Base-by-base conservation (phyloP, 2,797 vertebrate genomes). In the Vireo griseus region DNA sequence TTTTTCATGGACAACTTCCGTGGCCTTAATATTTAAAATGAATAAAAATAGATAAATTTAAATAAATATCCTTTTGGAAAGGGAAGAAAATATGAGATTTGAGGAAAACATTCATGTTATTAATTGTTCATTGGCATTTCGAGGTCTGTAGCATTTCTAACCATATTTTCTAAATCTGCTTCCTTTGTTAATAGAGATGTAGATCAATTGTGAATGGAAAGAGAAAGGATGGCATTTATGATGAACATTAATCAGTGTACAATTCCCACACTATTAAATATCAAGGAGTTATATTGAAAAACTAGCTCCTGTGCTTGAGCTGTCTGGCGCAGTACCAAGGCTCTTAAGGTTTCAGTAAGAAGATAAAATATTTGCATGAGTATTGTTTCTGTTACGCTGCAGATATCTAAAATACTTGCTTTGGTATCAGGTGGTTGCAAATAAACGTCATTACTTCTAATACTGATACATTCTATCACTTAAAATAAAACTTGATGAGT, bases 401-500 rank as follows among this genome's bases (percentile, higher is more conserved):
- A 94, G 48, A 40, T 85, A 69, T 91, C 91, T 86, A 75, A 87
- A 92, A 77, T 93, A 75, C 89, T 92, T 81, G 76, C 79, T 76
- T 84, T 78, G 62, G 87, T 96, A 73, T 97, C 95, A 91, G 89
- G 88, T 94, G 89, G 89, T 76, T 97, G 62, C 73, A 50, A 76
- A 66, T 69, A 91, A 90, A 73, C 15, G 28, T 94, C 94, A 95
- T 91, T 84, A 52, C 58, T 97, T 96, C 91, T 96, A 95, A 95
- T 96, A 93, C 39, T 93, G 94, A 96, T 91, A 97, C 69, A 24
- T 58, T 94, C 48, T 63, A 84, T 78, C 87, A 73, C 92, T 94
- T 96, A 96, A 97, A 97, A 93, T 93, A 97, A 96, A 96, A 96
- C 95, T 92, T 95, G 95, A 94, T 96, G 92, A 94, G 95, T 96